Evolutionary conservation across 2,113 vertebrate species (phyloP).

Genomic region (Odocoileus virginianus): DNA sequence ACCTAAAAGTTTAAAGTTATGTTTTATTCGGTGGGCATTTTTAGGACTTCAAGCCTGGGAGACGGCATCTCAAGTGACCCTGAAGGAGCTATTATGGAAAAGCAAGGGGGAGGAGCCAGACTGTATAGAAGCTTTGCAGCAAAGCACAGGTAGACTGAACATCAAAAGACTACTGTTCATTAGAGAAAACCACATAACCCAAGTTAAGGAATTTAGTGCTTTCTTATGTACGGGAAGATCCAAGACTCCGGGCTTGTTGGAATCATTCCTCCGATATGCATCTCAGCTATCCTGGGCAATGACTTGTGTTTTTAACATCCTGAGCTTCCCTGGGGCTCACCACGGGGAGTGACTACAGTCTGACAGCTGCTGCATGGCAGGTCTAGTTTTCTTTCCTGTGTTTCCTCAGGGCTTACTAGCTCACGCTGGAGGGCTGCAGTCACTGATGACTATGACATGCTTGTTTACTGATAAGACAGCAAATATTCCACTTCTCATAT

Average conservation of each 20-base stretch:
- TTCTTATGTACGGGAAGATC: not conserved
- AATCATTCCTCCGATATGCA: not conserved
- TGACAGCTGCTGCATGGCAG: not conserved
- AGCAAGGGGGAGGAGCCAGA: not conserved
- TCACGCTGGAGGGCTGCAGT: not conserved
- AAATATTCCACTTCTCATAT: not conserved
- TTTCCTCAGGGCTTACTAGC: not conserved
- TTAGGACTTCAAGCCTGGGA: not conserved
- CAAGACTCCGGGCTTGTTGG: not conserved
- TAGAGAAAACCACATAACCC: not conserved
- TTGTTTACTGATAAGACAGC: not conserved
- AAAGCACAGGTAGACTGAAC: not conserved
- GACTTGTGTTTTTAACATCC: not conserved
- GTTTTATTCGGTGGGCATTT: not conserved
- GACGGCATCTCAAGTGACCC: not conserved
- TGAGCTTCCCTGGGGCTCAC: not conserved
- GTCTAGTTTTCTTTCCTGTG: not conserved
- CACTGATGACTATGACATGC: not conserved
- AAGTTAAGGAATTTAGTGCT: not conserved
- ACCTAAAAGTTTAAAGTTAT: not conserved
- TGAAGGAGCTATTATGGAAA: not conserved
- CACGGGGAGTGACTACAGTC: not conserved
- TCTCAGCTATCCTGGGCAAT: not conserved
- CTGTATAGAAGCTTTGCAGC: not conserved
- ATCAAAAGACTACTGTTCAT: not conserved